Evolutionary conservation across 2,797 vertebrate species (phyloP), one percentile per base, ranked within the genome.

Genomic region (Decapterus maruadsi): DNA sequence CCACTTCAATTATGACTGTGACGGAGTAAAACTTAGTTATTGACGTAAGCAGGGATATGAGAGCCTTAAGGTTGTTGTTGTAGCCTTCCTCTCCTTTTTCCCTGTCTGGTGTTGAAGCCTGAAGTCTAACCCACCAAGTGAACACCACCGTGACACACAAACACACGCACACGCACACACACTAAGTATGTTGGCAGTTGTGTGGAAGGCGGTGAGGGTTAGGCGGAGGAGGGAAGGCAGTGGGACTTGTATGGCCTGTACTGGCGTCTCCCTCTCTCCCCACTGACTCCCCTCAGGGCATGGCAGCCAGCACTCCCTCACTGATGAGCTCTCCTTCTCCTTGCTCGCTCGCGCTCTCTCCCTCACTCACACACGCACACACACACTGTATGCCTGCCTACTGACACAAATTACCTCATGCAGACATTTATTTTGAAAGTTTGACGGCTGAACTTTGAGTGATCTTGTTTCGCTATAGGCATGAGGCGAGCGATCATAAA

Each of bases 381-480:
- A 64, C 14, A 68, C 63, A 61, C 68, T 77, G 53, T 66, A 68
- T 36, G 75, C 85, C 85, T 90, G 85, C 74, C 82, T 87, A 87
- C 90, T 90, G 81, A 91, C 91, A 92, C 88, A 92, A 93, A 93
- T 93, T 90, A 93, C 89, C 90, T 90, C 90, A 92, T 90, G 90
- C 91, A 81, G 84, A 90, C 88, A 92, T 92, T 92, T 91, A 91
- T 92, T 93, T 92, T 91, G 80, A 92, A 92, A 92, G 89, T 92
- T 93, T 93, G 92, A 93, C 84, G 80, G 92, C 89, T 94, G 90
- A 93, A 93, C 93, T 94, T 92, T 90, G 87, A 93, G 90, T 92
- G 92, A 92, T 93, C 91, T 91, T 87, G 88, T 91, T 89, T 91
- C 57, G 86, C 91, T 89, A 91, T 85, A 87, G 90, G 90, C 85